Conservation (phyloP, 1,140 invertebrate genomes). For the Metopolophium dirhodum region DNA sequence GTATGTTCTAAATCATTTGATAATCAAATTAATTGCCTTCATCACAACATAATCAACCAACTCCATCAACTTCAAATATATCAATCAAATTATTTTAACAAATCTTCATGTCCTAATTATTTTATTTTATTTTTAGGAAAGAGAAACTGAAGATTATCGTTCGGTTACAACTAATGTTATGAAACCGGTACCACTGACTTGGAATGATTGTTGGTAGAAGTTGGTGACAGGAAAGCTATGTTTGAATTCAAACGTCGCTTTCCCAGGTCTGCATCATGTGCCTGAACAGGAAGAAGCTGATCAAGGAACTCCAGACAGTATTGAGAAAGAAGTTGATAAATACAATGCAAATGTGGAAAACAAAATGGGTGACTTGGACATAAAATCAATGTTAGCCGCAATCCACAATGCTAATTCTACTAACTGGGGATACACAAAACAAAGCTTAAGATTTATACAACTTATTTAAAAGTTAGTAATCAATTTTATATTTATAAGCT, state of each 20-base stretch:
- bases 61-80: background rate
- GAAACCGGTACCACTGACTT: too few species aligned
- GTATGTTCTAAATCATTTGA: conserved; percentile 58
- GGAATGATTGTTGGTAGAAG: too few species aligned
- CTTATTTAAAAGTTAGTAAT: background rate
- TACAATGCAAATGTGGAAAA: background rate
- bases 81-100: too few species aligned
- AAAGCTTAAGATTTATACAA: background rate
- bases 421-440: background rate
- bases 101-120: too few species aligned
- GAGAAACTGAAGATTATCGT: too few species aligned
- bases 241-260: too few species aligned
- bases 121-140: background rate
- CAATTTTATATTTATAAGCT: background rate
- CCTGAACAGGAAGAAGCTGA: background rate
- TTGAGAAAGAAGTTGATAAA: conserved; percentile 7
- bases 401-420: conserved; percentile 57
- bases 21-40: conserved; percentile 55
- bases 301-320: background rate
- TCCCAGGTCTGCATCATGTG: too few species aligned
- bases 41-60: conserved; percentile 56
- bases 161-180: too few species aligned
- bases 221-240: too few species aligned
- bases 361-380: conserved; percentile 45
- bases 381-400: conserved; percentile 58